Evolutionary conservation across 2,888 invertebrate species (phyloP), one percentile per base, ranked within the genome.

Genomic region (Caenorhabditis afra): DNA sequence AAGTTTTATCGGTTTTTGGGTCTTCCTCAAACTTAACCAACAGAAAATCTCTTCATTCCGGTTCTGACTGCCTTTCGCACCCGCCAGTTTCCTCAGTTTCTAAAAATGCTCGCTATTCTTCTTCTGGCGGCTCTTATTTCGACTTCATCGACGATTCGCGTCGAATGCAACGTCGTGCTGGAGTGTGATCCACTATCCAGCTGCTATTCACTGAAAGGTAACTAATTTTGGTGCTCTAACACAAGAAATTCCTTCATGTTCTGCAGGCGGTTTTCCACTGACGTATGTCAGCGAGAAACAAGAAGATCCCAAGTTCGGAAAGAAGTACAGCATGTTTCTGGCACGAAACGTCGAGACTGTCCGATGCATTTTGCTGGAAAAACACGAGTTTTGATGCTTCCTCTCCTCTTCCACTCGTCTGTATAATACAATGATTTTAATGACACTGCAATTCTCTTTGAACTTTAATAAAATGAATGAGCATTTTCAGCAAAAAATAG

Each of bases 301-400:
- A 8, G 58, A 57, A 0, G 49, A 62, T 20, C 39, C 29, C 23
- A 52, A 35, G n/a, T 5, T 18, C 11, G 64, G 71, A n/a, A 71
- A 71, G 23, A 62, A 57, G 61, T 57, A 50, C 18, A 71, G 62
- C 37, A 71, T 65, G 73, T 73, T 65, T 45, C 50, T 73, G 39
- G 73, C 73, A 5, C 49, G 55, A 22, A 73, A 73, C 52, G 73
- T 73, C 18, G 64, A 73, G 41, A 73, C 73, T 10, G 58, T 73
- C 44, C 73, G 58, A 5, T 73, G 73, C 23, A 57, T 65, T 50
- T 44, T 73, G 11, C 64, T 64, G 39, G 64, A 64, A 18, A 58
- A 65, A 58, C 58, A 57, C 50, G 44, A 71, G 45, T 62, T 59
- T 37, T 71, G 41, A 55, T 3, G 16, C 2, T 16, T 53, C 8